Base-by-base conservation (phyloP, 1,140 invertebrate genomes). In the Acromyrmex echinatior region DNA sequence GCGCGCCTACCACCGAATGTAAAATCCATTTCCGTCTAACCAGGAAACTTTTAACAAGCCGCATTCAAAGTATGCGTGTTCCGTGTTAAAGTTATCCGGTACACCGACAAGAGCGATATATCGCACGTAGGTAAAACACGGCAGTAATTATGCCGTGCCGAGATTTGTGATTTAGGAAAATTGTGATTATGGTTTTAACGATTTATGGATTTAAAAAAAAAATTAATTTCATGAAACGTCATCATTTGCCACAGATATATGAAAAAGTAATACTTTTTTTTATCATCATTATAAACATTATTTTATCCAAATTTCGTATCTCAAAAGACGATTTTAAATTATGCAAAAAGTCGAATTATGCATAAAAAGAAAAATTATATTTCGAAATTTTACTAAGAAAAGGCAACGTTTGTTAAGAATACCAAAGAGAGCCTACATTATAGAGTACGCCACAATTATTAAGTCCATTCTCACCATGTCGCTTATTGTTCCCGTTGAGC, bases 1-100 rank as follows among this genome's bases (percentile, higher is more conserved):
- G 68, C 63, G 45, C 82, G 65, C 74, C 74, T 78, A 86, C 66
- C 49, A 53, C 45, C 62, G 60, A 74, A 88, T 79, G 76, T 53
- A 80, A 88, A 87, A 88, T 88, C 87, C 76, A 88, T 88, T 88
- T 88, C 87, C 56, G 21, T 56, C 58, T 79, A 68, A 71, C 84
- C 45, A 74, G 68, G 51, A 80, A 88, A 88, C 87, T 88, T 88
- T 87, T 81, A 86, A 86, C 85, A 81, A 81, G 70, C 68, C 56
- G 77, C 66, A 79, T 86, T 79, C 77, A 60, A 53, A 87, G 68
- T 87, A 87, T 80, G 86, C 62, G 77, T 88, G 85, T 81, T 86
- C 68, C 60, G 49, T 53, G 51, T 49, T 56, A 66, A 86, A 88
- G 85, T 87, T 88, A 80, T 35, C 63, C 71, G 63, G 63, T 58